phyloP scores from a whole-genome alignment of 2,888 invertebrate species.

The Kuschelorhynchus macadamiae region DNA sequence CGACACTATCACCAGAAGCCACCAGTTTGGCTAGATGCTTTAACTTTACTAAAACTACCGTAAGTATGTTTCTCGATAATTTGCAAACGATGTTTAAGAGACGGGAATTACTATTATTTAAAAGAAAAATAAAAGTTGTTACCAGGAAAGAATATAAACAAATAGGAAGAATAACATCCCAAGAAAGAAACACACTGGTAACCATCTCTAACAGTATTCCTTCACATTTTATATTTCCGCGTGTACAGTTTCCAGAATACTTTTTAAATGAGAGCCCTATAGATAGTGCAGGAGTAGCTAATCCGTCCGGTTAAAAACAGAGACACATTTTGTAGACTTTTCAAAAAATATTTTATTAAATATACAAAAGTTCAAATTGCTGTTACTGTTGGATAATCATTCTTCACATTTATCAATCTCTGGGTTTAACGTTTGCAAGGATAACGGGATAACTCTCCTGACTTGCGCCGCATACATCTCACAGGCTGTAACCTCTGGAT shows the following conservation, averaged over 20 bases:
- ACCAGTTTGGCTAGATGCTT: not conserved
- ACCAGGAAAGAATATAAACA: not conserved
- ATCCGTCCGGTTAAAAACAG: not conserved
- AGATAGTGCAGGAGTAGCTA: not conserved
- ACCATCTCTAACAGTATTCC: not conserved
- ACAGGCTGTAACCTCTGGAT: not conserved
- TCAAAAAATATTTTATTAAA: not conserved
- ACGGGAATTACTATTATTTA: not conserved
- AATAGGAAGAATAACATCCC: too few species aligned
- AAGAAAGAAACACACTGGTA: too few species aligned
- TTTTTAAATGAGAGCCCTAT: not conserved
- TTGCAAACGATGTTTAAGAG: not conserved
- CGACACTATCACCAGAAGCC: not conserved
- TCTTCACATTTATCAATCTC: not conserved
- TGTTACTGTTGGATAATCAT: not conserved
- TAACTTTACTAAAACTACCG: not conserved
- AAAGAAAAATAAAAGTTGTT: not conserved
- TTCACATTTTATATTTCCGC: not conserved
- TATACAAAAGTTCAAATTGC: not conserved
- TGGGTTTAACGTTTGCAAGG: not conserved
- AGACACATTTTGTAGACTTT: not conserved
- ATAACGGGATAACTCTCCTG: not conserved
- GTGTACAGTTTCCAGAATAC: not conserved
- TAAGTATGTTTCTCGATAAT: not conserved
- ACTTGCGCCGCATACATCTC: not conserved